Evolutionary conservation across 1,140 invertebrate genomes (phyloP).

Genomic region (Zaprionus capensis): DNA sequence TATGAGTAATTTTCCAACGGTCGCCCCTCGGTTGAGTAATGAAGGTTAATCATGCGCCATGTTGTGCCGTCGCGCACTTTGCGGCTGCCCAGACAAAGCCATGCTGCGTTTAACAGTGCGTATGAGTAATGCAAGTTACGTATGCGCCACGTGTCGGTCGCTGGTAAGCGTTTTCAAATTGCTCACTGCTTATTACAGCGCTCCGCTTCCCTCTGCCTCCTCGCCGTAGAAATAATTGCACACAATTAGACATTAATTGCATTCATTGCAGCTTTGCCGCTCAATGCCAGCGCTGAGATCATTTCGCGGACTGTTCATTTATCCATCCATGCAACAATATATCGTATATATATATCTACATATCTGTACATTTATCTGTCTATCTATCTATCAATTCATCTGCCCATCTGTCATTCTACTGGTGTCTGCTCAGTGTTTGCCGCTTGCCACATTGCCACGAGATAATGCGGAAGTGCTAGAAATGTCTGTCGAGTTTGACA

Average conservation of each 20-base stretch:
- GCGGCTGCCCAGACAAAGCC: constrained; percentile 34
- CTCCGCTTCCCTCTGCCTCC: constrained; percentile 15
- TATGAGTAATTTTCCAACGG: constrained; percentile 65
- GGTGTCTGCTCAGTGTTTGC: constrained; percentile 55
- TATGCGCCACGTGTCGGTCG: constrained; percentile 70
- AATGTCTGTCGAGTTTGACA: constrained; percentile 62
- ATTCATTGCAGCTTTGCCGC: constrained; percentile 59
- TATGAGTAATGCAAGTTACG: constrained; percentile 76
- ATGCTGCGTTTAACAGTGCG: constrained; percentile 50
- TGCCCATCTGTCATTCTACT: constrained; percentile 15
- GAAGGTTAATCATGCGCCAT: constrained; percentile 71
- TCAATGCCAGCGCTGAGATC: constrained; percentile 60
- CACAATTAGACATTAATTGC: constrained; percentile 82
- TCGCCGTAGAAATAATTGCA: constrained; percentile 65
- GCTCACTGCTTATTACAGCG: background rate
- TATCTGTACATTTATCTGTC: constrained; percentile 12
- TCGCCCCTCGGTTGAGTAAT: constrained; percentile 35
- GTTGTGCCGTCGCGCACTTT: constrained; percentile 49
- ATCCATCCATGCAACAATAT: constrained; percentile 25
- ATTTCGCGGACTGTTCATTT: constrained; percentile 31
- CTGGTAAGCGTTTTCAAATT: constrained; percentile 30
- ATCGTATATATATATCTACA: constrained; percentile 8
- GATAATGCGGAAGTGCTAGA: constrained; percentile 69
- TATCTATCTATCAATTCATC: constrained; percentile 19
- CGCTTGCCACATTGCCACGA: constrained; percentile 41